A percentile compares a stretch with the other conserved stretches of the same genome.
These are phyloP conservation scores for Furnarius figulus DNA, from an alignment of 2,113 vertebrate genomes.

Conservation along the genomic window DNA sequence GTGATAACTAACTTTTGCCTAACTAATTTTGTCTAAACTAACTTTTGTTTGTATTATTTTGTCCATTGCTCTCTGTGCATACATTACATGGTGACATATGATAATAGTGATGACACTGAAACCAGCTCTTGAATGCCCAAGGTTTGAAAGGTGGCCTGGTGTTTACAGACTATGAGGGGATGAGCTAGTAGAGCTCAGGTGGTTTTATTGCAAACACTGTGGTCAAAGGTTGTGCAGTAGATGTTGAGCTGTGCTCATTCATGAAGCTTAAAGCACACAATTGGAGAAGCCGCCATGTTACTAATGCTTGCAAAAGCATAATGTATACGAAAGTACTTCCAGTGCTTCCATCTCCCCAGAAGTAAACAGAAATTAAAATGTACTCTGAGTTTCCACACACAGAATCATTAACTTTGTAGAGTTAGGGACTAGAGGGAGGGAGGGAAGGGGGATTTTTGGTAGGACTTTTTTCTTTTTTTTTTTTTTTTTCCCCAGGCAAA, in stretches of 20 bases:
- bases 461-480: background rate
- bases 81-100: background rate
- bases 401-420: conserved; percentile 61
- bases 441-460: conserved; percentile 49
- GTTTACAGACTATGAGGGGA: background rate
- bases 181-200: background rate
- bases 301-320: background rate
- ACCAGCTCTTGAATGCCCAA: background rate
- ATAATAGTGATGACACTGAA: background rate
- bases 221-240: background rate
- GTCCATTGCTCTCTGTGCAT: background rate
- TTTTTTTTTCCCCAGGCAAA: conserved; percentile 46
- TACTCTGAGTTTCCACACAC: conserved; percentile 32
- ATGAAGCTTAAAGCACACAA: background rate
- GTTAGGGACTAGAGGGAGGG: conserved; percentile 51
- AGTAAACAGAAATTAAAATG: conserved; percentile 63
- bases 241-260: background rate
- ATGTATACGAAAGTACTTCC: background rate
- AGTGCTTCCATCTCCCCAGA: conserved; percentile 19
- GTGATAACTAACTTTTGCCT: background rate
- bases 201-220: background rate
- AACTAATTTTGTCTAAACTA: background rate
- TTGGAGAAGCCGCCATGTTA: background rate
- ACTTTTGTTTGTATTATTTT: background rate
- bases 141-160: background rate